Percentiles rank a stretch among this genome's conserved stretches.
phyloP scores from a whole-genome alignment of 2,888 invertebrate genomes.

The Tetragnatha montana region DNA sequence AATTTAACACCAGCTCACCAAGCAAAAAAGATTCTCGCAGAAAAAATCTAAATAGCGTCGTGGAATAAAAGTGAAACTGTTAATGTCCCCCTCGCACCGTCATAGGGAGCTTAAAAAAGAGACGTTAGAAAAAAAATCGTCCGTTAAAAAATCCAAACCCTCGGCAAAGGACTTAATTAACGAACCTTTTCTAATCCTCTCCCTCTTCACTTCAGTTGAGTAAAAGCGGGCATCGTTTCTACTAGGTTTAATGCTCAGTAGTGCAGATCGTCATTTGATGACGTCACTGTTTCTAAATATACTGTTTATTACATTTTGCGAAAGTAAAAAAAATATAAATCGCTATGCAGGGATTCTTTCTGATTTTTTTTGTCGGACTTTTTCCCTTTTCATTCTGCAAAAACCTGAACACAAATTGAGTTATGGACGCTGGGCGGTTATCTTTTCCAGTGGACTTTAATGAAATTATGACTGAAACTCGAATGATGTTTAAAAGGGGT shows the following conservation, averaged over 20 bases:
- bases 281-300: constrained; percentile 56
- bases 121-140: background rate
- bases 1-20: constrained; percentile 1
- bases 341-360: background rate
- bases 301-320: constrained; percentile 44
- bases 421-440: background rate
- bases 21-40: background rate
- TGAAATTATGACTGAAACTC: background rate
- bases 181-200: constrained; percentile 28
- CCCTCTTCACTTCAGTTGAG: constrained; percentile 28
- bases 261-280: constrained; percentile 62
- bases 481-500: background rate
- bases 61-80: background rate
- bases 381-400: background rate
- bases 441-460: background rate
- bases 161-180: constrained; percentile 49
- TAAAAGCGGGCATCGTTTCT: constrained; percentile 44
- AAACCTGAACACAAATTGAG: background rate
- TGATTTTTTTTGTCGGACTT: background rate
- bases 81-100: constrained; percentile 15
- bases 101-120: background rate
- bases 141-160: constrained; percentile 35
- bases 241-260: constrained; percentile 58
- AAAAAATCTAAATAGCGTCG: background rate
- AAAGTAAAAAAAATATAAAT: background rate